A percentile compares a stretch with the other conserved stretches of the same genome.
These are phyloP conservation scores for Apoda limacodes DNA, from an alignment of 2,888 invertebrate genomes.

Conservation along the genomic window DNA sequence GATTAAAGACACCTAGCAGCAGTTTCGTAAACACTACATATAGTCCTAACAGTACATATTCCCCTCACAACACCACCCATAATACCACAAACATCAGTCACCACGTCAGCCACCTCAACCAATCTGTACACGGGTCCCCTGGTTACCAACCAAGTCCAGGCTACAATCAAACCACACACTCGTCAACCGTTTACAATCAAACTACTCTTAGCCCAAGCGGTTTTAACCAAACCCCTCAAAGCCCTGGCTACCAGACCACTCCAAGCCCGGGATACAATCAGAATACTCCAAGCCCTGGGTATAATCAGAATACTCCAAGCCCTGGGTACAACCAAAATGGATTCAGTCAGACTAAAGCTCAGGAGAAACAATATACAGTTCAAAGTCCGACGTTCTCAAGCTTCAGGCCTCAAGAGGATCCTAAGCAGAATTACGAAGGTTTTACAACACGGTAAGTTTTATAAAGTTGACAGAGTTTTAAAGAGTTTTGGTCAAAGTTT, in stretches of 20 bases:
- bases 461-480: too few relatives aligned
- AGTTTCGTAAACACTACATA: constrained; percentile 59
- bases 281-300: constrained; percentile 6
- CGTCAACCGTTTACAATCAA: constrained; percentile 17
- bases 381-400: constrained; percentile 54
- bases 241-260: constrained; percentile 6
- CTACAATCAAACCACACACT: constrained; percentile 17
- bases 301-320: constrained; percentile 11
- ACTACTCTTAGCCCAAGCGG: constrained; percentile 7
- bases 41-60: constrained; percentile 53
- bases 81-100: constrained; percentile 29
- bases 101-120: constrained; percentile 39
- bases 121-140: constrained; percentile 35
- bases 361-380: constrained; percentile 41
- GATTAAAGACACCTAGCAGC: constrained; percentile 49
- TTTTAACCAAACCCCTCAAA: constrained; percentile 2
- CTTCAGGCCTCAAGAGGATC: constrained; percentile 52
- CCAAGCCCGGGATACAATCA: constrained; percentile 9
- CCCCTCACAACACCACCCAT: constrained; percentile 24
- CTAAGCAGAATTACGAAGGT: constrained; percentile 72
- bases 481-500: constrained; percentile 15
- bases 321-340: constrained; percentile 22
- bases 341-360: constrained; percentile 28
- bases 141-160: constrained; percentile 12
- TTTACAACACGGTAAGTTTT: constrained; percentile 73